Percentiles rank a stretch among this genome's conserved stretches.
phyloP scores from a whole-genome alignment of 2,797 vertebrate genomes.

The Pipistrellus pygmaeus region DNA sequence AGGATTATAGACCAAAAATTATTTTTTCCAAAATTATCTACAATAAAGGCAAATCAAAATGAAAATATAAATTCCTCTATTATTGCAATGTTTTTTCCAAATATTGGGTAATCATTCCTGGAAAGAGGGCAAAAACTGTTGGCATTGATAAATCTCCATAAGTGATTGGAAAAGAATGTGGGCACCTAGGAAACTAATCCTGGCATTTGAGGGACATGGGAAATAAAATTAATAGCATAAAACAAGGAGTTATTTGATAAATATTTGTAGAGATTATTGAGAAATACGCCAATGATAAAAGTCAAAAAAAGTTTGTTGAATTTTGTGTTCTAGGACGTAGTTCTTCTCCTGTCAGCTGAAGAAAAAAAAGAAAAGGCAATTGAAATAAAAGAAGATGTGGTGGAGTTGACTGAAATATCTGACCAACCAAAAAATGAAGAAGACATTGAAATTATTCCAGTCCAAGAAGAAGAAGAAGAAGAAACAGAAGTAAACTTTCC shows the following conservation, averaged over 20 bases:
- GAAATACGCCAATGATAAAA: background rate
- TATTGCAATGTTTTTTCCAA: background rate
- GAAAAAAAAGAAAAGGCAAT: conserved; percentile 70
- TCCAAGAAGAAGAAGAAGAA: conserved; percentile 73
- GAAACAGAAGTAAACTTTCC: conserved; percentile 73
- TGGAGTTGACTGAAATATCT: conserved; percentile 61
- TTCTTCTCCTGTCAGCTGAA: conserved; percentile 77
- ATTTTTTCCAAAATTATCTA: background rate
- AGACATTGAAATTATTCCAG: conserved; percentile 75
- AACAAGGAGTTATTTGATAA: background rate
- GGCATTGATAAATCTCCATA: conserved; percentile 1
- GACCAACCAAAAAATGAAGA: conserved; percentile 69
- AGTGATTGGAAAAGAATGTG: background rate
- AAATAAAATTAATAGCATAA: background rate
- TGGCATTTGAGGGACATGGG: background rate
- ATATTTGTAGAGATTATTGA: background rate
- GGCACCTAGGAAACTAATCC: background rate
- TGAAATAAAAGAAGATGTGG: conserved; percentile 69
- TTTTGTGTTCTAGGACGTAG: conserved; percentile 73
- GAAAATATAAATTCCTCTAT: background rate
- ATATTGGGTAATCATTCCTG: background rate
- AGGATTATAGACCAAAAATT: background rate
- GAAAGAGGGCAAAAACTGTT: background rate
- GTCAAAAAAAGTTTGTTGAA: background rate
- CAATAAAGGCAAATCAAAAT: conserved; percentile 1